Conservation (phyloP, 2,113 vertebrate genomes). For the Cinclus cinclus region DNA sequence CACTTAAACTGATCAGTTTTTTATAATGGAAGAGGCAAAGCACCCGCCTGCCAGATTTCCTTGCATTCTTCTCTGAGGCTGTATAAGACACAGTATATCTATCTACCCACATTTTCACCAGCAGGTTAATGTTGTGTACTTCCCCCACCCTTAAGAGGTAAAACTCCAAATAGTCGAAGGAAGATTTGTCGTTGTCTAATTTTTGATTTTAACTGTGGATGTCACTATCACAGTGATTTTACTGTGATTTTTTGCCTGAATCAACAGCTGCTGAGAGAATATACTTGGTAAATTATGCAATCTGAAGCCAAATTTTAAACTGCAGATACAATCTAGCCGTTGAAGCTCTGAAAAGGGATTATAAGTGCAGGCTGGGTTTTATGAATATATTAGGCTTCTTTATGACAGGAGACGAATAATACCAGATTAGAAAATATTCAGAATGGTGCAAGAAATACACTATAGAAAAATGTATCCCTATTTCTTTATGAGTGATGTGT, state of each 20-base stretch:
- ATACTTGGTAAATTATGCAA: not conserved
- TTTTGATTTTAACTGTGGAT: not conserved
- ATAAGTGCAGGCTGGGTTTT: not conserved
- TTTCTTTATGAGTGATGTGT: not conserved
- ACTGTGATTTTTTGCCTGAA: not conserved
- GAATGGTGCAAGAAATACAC: not conserved
- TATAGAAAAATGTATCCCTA: not conserved
- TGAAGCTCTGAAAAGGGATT: not conserved
- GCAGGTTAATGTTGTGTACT: not conserved
- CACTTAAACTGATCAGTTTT: not conserved
- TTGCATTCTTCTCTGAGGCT: not conserved
- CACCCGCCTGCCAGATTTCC: not conserved
- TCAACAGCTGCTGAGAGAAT: not conserved
- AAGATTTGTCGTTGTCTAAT: not conserved
- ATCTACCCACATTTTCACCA: not conserved
- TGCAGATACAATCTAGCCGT: not conserved
- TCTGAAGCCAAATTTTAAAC: not conserved
- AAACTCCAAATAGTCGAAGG: not conserved
- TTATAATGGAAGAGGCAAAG: not conserved
- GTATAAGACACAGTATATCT: not conserved
- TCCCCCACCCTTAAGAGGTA: accelerated
- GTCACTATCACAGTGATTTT: not conserved
- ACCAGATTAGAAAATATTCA: not conserved
- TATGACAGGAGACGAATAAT: not conserved
- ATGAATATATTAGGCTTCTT: not conserved